phyloP scores from a whole-genome alignment of 1,140 invertebrate species.

The Drosophila gunungcola region DNA sequence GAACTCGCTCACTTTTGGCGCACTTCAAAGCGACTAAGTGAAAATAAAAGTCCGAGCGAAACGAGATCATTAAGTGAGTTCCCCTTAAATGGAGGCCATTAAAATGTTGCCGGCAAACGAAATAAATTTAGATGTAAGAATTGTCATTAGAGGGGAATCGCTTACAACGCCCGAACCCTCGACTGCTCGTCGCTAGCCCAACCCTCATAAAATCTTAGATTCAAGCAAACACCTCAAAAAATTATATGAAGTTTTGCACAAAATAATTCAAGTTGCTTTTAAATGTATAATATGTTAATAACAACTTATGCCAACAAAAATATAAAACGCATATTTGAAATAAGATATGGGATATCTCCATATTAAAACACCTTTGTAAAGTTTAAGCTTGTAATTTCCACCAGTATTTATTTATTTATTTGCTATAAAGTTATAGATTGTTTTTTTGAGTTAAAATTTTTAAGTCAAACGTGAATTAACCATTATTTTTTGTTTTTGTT shows the following conservation, averaged over 20 bases:
- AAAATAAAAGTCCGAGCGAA: conserved; percentile 21
- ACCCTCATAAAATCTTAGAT: not conserved
- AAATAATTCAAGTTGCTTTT: too few relatives aligned
- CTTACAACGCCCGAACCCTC: conserved; percentile 46
- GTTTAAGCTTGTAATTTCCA: too few relatives aligned
- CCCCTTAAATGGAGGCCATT: conserved; percentile 51
- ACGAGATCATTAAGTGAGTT: conserved; percentile 51
- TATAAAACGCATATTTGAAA: too few relatives aligned
- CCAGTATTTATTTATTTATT: too few relatives aligned
- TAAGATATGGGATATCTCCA: too few relatives aligned
- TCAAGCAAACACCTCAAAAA: not conserved
- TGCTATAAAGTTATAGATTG: too few relatives aligned
- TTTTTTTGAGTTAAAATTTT: too few relatives aligned
- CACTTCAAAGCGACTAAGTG: conserved; percentile 7
- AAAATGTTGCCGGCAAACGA: conserved; percentile 47
- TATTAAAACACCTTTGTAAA: too few relatives aligned
- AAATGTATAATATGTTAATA: too few relatives aligned
- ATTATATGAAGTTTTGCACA: not conserved
- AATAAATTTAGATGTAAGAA: conserved; percentile 68
- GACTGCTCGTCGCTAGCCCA: not conserved
- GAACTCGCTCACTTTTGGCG: conserved; percentile 43
- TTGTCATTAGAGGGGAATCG: conserved; percentile 72
- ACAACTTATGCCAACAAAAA: too few relatives aligned
- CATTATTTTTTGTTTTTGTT: too few relatives aligned
- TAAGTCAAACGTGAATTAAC: too few relatives aligned